These are phyloP conservation scores for Microtus ochrogaster DNA, from an alignment of 2,113 vertebrate genomes.

Conservation along the genomic window DNA sequence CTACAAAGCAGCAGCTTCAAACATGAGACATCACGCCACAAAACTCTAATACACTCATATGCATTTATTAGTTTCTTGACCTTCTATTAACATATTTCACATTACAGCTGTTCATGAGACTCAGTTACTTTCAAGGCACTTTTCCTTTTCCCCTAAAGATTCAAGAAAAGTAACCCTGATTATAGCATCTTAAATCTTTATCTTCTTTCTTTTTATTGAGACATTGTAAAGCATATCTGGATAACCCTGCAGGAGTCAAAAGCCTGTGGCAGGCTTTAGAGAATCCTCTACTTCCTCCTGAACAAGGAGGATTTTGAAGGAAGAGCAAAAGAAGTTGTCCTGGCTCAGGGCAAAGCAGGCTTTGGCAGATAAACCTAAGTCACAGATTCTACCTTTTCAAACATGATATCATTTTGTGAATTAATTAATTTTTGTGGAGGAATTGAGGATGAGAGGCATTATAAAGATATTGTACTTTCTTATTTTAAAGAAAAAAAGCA, in stretches of 20 bases:
- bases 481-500: slow-evolving; percentile 68
- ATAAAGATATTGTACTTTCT: slow-evolving; percentile 41
- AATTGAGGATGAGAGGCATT: slow-evolving; percentile 69
- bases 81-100: not conserved
- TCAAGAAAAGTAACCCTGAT: slow-evolving; percentile 41
- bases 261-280: slow-evolving; percentile 70
- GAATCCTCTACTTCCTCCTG: slow-evolving; percentile 72
- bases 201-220: slow-evolving; percentile 75
- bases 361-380: slow-evolving; percentile 78
- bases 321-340: slow-evolving; percentile 59
- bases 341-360: slow-evolving; percentile 74
- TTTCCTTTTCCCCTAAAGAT: slow-evolving; percentile 17
- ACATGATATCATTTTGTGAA: slow-evolving; percentile 72
- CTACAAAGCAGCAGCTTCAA: not conserved
- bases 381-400: slow-evolving; percentile 76
- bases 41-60: not conserved
- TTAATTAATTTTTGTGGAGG: slow-evolving; percentile 75
- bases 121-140: slow-evolving; percentile 55
- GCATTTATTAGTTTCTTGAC: not conserved
- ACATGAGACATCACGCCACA: not conserved
- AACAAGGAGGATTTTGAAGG: slow-evolving; percentile 64
- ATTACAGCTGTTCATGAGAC: not conserved
- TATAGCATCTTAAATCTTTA: slow-evolving; percentile 69
- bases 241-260: slow-evolving; percentile 73
- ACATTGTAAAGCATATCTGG: slow-evolving; percentile 63